Evolutionary conservation across 30 jellyfish, hydroid and myxozoan species (phyloP).

Genomic region (Hydra vulgaris): DNA sequence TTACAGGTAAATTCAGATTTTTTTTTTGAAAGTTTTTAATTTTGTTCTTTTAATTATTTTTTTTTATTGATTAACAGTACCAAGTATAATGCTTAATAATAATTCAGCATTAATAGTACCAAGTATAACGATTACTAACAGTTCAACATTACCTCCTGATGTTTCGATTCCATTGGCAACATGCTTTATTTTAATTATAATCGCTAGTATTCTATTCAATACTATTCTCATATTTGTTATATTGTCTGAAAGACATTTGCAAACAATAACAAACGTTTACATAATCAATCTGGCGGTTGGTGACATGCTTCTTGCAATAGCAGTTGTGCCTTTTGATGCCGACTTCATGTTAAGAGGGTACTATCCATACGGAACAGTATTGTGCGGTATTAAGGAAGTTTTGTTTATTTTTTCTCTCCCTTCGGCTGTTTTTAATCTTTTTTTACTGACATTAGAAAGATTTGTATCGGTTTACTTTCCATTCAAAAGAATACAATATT

Average conservation of each 20-base stretch:
- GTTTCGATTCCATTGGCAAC: slow-evolving; percentile 11
- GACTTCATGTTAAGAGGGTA: slow-evolving; percentile 14
- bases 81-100: too few species aligned
- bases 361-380: slow-evolving; percentile 1
- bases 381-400: slow-evolving; percentile 20
- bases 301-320: background rate
- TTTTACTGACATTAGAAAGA: slow-evolving; percentile 17
- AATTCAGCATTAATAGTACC: too few species aligned
- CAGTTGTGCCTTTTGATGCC: slow-evolving; percentile 20
- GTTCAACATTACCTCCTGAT: background rate
- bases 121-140: background rate
- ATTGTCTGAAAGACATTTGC: slow-evolving; percentile 1
- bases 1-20: too few species aligned
- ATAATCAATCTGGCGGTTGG: slow-evolving; percentile 14
- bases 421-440: slow-evolving; percentile 16
- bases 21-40: too few species aligned
- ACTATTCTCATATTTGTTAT: background rate
- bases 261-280: slow-evolving; percentile 2
- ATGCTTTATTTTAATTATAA: slow-evolving; percentile 1
- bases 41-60: too few species aligned
- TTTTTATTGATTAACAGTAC: too few species aligned
- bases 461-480: background rate
- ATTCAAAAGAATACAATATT: background rate
- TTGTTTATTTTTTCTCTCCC: slow-evolving; percentile 14
- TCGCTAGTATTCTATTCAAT: slow-evolving; percentile 3